Evolutionary conservation across 2,797 vertebrate species (phyloP), one percentile per base, ranked within the genome.

Genomic region (Bovichtus variegatus): DNA sequence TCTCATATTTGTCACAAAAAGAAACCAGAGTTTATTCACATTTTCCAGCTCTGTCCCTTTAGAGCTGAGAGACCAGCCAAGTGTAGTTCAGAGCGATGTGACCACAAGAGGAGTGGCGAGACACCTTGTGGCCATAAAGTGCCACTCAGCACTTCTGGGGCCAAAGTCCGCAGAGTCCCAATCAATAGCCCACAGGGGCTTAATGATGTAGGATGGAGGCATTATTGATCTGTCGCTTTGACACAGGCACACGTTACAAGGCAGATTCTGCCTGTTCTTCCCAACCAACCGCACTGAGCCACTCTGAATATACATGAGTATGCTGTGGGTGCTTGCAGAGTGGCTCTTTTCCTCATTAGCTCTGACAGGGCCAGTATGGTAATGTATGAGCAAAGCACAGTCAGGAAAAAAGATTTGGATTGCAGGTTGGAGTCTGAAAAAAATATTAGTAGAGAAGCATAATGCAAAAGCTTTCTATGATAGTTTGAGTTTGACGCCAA

Each of bases 91-190:
- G 57, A 38, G 27, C 57, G 38, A 34, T 15, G 31, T 27, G 59
- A 70, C 85, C 87, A 82, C 75, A 74, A n/a, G 23, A 57, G 62
- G 21, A 57, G 79, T 55, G 78, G 63, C 75, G 89, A 87, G 92
- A 90, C 92, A 91, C 89, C 92, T 91, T 87, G 92, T 93, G 92
- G 93, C 75, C 27, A 11, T 57, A 81, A 80, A 91, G 90, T 83
- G 81, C 87, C 83, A 76, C 84, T 92, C 86, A 87, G 83, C 85
- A 84, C 59, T 80, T 62, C 72, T 54, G 46, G 77, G 68, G 76
- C 83, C 77, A 74, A 79, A 77, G 75, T 88, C 72, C 85, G 85
- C 74, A 84, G 15, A 8, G 82, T 68, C 66, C 55, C 36, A 29
- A 78, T 91, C 91, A 21, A 88, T 93, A 84, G 67, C 62, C 79